phyloP scores from a whole-genome alignment of 2,113 vertebrate species.

The Epinephelus moara region DNA sequence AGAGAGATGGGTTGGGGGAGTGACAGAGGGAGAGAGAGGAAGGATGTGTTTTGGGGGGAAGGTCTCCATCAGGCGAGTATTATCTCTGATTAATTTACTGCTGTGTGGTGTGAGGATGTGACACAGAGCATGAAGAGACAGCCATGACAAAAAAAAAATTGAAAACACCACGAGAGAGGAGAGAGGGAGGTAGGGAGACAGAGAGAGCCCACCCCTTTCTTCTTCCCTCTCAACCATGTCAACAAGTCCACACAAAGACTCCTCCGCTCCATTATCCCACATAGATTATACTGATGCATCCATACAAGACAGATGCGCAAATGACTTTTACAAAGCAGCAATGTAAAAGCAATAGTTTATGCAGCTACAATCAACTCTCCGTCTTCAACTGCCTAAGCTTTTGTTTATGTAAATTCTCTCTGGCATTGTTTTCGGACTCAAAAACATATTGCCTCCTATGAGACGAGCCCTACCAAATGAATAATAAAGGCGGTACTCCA shows the following conservation, averaged over 20 bases:
- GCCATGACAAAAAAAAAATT: slow-evolving; percentile 28
- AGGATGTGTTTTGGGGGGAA: slow-evolving; percentile 23
- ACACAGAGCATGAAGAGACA: slow-evolving; percentile 58
- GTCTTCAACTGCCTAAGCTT: background rate
- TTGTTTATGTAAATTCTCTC: background rate
- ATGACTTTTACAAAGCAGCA: background rate
- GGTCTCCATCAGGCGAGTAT: slow-evolving; percentile 62
- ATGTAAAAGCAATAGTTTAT: background rate
- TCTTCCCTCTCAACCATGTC: slow-evolving; percentile 55
- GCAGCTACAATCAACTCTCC: background rate
- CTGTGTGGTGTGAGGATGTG: slow-evolving; percentile 51
- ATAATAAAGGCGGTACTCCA: background rate
- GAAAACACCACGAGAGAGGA: slow-evolving; percentile 13
- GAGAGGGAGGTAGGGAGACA: slow-evolving; percentile 11
- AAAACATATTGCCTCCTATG: background rate
- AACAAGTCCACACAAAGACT: slow-evolving; percentile 73
- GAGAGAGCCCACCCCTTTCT: slow-evolving; percentile 21
- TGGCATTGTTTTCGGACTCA: background rate
- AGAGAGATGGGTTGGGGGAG: slow-evolving; percentile 5
- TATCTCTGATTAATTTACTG: slow-evolving; percentile 73
- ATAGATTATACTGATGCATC: background rate
- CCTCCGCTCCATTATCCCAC: background rate
- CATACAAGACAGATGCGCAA: background rate
- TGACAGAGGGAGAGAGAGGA: background rate
- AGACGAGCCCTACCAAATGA: background rate